phyloP scores from a whole-genome alignment of 1,140 invertebrate species.

The Conus ventricosus region DNA sequence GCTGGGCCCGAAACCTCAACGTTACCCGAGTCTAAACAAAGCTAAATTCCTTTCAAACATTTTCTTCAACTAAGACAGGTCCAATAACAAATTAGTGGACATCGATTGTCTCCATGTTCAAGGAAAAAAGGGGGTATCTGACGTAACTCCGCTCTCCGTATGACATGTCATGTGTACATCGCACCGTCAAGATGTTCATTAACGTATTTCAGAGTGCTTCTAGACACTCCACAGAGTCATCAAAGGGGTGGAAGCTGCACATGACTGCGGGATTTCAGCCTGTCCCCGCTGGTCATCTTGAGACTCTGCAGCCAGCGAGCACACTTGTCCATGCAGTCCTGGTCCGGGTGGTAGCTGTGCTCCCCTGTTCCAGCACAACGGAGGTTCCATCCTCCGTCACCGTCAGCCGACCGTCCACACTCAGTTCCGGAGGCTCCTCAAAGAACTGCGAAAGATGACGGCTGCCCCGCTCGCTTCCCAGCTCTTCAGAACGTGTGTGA shows the following conservation, averaged over 20 bases:
- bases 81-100: too few species aligned
- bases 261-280: conserved; percentile 61
- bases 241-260: conserved; percentile 60
- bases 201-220: too few species aligned
- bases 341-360: conserved; percentile 29
- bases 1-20: too few species aligned
- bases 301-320: conserved; percentile 60
- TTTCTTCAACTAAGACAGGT: too few species aligned
- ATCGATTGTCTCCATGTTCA: too few species aligned
- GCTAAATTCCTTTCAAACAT: too few species aligned
- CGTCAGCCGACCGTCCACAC: conserved; percentile 23
- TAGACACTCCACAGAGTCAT: conserved; percentile 21
- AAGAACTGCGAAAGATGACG: conserved; percentile 33
- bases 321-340: conserved; percentile 60
- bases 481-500: conserved; percentile 37
- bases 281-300: conserved; percentile 55
- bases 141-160: too few species aligned
- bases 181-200: too few species aligned
- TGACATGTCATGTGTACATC: too few species aligned
- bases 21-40: too few species aligned
- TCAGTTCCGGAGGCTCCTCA: conserved; percentile 31
- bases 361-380: conserved; percentile 4
- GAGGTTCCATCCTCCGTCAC: conserved; percentile 27
- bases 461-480: conserved; percentile 37
- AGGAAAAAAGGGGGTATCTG: too few species aligned